Evolutionary conservation across 2,888 invertebrate species (phyloP).

Genomic region (Cheilosia vulpina): DNA sequence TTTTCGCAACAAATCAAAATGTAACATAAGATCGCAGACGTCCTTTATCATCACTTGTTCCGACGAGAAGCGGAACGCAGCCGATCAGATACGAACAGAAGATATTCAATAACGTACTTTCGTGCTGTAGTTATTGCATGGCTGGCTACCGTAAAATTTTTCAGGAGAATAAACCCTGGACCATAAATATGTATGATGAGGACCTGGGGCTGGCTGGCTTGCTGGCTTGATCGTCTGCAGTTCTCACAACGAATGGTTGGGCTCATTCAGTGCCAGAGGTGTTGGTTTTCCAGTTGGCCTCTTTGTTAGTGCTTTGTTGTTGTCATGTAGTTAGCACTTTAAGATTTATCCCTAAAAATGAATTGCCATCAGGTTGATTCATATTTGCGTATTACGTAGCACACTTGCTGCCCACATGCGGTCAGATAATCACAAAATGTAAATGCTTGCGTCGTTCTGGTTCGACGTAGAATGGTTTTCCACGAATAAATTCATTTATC

Average conservation of each 20-base stretch:
- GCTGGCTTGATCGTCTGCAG: slow-evolving; percentile 18
- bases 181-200: slow-evolving; percentile 52
- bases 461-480: slow-evolving; percentile 42
- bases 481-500: slow-evolving; percentile 61
- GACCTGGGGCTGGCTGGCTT: not conserved
- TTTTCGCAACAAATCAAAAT: slow-evolving; percentile 82
- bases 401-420: slow-evolving; percentile 64
- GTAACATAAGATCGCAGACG: slow-evolving; percentile 78
- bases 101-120: slow-evolving; percentile 68
- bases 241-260: slow-evolving; percentile 76
- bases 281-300: slow-evolving; percentile 52
- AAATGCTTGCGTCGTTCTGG: slow-evolving; percentile 36
- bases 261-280: slow-evolving; percentile 76
- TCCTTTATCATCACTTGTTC: slow-evolving; percentile 66
- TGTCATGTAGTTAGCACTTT: slow-evolving; percentile 84
- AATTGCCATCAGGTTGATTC: slow-evolving; percentile 82
- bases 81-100: slow-evolving; percentile 58
- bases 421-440: slow-evolving; percentile 57
- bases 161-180: slow-evolving; percentile 46
- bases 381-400: slow-evolving; percentile 69
- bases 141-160: slow-evolving; percentile 70
- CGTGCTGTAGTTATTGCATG: slow-evolving; percentile 67
- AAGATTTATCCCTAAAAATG: slow-evolving; percentile 83
- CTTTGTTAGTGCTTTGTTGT: slow-evolving; percentile 82
- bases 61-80: slow-evolving; percentile 29